Conservation (phyloP, 2,888 invertebrate genomes). For the Xestoiulus laeticollis region DNA sequence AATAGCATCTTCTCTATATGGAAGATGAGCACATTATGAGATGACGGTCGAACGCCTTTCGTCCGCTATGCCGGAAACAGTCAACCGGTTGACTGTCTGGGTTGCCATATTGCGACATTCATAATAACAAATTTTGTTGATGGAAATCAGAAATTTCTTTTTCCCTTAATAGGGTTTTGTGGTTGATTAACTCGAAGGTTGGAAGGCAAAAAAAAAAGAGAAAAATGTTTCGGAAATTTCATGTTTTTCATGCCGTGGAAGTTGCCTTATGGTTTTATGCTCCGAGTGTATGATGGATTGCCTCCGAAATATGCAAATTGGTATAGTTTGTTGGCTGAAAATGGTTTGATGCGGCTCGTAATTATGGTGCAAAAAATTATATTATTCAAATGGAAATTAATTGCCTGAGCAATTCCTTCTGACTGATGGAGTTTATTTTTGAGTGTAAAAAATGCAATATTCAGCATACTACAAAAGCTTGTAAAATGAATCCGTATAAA, state of each 20-base stretch:
- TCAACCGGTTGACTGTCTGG: not conserved
- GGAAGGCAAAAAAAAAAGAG: not conserved
- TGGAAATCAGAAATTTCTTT: slow-evolving; percentile 3
- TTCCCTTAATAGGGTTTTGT: slow-evolving; percentile 30
- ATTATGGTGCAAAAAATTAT: slow-evolving; percentile 20
- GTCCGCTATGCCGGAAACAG: not conserved
- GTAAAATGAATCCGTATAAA: not conserved
- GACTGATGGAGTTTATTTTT: not conserved
- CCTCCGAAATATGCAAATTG: slow-evolving; percentile 27
- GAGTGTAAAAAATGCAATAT: not conserved
- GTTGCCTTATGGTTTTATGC: not conserved
- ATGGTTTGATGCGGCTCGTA: not conserved
- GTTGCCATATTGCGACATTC: slow-evolving; percentile 14
- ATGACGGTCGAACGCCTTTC: not conserved
- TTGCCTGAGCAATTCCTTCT: not conserved
- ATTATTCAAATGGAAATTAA: slow-evolving; percentile 34
- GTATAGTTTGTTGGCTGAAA: not conserved
- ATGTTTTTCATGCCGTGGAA: not conserved
- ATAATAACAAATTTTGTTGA: slow-evolving; percentile 20
- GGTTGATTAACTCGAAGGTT: slow-evolving; percentile 34
- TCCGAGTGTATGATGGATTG: not conserved
- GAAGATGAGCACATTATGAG: not conserved
- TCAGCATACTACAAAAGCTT: not conserved
- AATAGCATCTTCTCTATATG: not conserved
- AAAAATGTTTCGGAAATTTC: not conserved